Base-by-base conservation (phyloP, 1,140 invertebrate genomes). In the Rhagoletis pomonella region DNA sequence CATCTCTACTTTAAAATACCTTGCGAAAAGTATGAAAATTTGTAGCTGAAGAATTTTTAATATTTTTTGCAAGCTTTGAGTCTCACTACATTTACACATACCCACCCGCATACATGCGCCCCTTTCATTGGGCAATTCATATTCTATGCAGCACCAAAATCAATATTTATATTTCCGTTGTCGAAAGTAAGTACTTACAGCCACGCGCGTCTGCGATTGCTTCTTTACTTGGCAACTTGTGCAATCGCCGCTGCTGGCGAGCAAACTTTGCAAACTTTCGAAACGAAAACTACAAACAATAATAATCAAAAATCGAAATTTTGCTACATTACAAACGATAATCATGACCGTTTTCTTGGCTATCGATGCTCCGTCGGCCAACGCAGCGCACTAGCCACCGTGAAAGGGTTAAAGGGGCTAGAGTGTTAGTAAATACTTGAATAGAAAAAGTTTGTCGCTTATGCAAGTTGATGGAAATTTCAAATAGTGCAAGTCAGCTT, bases 81-180 rank as follows among this genome's bases (percentile, higher is more conserved):
- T 39, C 29, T 69, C 12, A 6, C 65, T 42, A 73, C 14, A 73
- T 14, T 17, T 67, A 4, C 69, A 47, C 44, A 17, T 17, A 47
- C 29, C 42, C 10, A 44, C 4, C 2, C 17, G 42, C 3, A 1
- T 29, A 29, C 29, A 29, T 29, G 29, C 29, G 29, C 29, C 29
- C 29, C 29, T 29, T 29, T 29, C 29, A 1, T 29, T 29, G 29
- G 29, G 47, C 44, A 3, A 58, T 29, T 19, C 44, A 29, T 55
- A 55, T 81, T 50, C 39, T 67, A 42, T 67, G 29, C 64, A 67
- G 47, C 47, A 19, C 50, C 55, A 81, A 81, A 81, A 81, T 81
- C 73, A 81, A 81, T 81, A 81, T 81, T 81, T 81, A 81, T 81
- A 81, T 81, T 81, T 81, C 73, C 73, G 73, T 14, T 47, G 29